Conservation (phyloP, 2,888 invertebrate genomes). For the Pseudoips prasinana region DNA sequence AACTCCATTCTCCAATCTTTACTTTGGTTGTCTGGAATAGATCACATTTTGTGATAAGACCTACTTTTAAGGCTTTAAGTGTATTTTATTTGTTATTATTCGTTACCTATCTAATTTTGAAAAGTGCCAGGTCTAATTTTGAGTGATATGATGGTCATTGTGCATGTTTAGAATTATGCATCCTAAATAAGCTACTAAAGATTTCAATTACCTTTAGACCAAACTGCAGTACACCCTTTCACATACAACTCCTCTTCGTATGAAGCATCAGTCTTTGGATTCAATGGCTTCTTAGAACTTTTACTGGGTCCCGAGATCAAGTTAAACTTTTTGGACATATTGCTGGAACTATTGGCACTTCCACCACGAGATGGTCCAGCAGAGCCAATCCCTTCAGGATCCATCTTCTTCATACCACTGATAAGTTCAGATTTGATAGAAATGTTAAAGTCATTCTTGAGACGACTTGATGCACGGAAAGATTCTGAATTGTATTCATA, state of each 20-base stretch:
- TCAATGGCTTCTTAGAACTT: constrained; percentile 43
- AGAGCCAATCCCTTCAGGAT: constrained; percentile 43
- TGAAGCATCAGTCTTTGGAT: constrained; percentile 68
- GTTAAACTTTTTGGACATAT: constrained; percentile 73
- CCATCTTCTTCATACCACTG: constrained; percentile 52
- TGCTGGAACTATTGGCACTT: constrained; percentile 72
- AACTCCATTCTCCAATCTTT: no score
- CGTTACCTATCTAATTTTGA: no score
- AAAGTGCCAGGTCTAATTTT: no score
- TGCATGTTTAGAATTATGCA: no score
- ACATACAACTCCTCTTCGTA: constrained; percentile 95
- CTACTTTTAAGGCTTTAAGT: no score
- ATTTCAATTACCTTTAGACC: constrained; percentile 83
- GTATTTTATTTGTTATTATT: no score
- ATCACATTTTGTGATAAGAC: no score
- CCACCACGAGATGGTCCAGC: constrained; percentile 57
- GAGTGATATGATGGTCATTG: no score
- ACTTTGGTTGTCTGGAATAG: no score
- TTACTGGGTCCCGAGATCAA: constrained; percentile 43
- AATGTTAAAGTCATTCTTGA: constrained; percentile 72
- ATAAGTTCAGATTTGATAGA: constrained; percentile 70
- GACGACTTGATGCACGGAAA: constrained; percentile 61
- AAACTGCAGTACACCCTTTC: constrained; percentile 91
- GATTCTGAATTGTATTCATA: constrained; percentile 63
- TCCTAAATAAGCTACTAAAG: no score